phyloP scores from a whole-genome alignment of 2,888 invertebrate species.

The Rosalia funebris region DNA sequence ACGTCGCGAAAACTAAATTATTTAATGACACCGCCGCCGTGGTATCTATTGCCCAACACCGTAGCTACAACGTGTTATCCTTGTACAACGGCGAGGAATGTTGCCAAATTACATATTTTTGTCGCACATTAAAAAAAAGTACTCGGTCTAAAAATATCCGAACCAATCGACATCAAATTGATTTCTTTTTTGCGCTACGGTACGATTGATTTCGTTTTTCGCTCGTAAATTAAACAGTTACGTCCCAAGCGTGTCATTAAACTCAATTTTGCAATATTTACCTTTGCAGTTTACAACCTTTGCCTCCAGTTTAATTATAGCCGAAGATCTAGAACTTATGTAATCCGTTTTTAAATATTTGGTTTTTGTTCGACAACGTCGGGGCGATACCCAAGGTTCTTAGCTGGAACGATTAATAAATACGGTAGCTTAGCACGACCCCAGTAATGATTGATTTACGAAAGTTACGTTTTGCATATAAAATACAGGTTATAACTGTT shows the following conservation, averaged over 20 bases:
- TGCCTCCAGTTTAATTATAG: background rate
- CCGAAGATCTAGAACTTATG: background rate
- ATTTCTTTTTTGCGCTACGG: background rate
- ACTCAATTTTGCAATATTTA: background rate
- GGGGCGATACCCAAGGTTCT: no score
- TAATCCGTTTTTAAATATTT: no score
- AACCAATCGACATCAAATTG: background rate
- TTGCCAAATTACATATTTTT: background rate
- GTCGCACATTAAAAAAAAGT: background rate
- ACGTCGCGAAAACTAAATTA: background rate
- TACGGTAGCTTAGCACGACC: no score
- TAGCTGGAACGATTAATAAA: no score
- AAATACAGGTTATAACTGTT: no score
- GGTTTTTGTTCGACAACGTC: no score
- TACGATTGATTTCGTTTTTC: background rate
- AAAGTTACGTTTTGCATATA: no score
- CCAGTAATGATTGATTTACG: no score
- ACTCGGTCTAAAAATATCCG: background rate
- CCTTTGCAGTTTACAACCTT: background rate
- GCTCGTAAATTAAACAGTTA: background rate
- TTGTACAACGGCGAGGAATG: background rate
- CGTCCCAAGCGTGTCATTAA: background rate
- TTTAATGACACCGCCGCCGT: no score
- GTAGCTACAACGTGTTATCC: background rate
- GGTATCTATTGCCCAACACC: background rate